Base-by-base conservation (phyloP, 2,888 invertebrate genomes). In the Pteria penguin region DNA sequence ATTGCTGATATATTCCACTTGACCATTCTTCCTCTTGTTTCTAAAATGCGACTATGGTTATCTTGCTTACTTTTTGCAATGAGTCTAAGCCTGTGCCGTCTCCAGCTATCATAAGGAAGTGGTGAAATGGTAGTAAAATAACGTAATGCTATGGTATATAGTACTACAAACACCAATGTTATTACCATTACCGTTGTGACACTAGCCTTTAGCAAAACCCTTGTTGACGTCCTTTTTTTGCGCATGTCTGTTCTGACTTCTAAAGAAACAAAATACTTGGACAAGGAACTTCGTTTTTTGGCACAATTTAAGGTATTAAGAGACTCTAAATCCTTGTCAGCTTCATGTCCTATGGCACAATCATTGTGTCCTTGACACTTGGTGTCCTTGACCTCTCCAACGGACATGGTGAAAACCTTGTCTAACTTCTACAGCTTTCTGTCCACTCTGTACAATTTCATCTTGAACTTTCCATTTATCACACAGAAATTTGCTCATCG, bases 141-240 rank as follows among this genome's bases (percentile, higher is more conserved):
- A 4, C 79, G 79, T 22, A 88, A 77, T 2, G 86, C 74, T 8
- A 88, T 76, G 14, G 87, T 86, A 76, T 88, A 88, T 4, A 82
- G 78, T 24, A 86, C 66, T 26, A 88, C 81, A 72, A 88, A 88
- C 1, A 81, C 78, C 2, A 87, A 55, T 2, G 86, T 79, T 18
- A 88, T 65, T 31, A 84, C 65, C 27, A 88, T 65, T 4, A 87
- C 84, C 36, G 87, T 82, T 52, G 87, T 86, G 62, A 88, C 83
- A 75, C 87, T 87, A 32, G 86, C 82, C 75, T 84, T 86, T 24
- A 88, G 79, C 54, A 88, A 71, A 65, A 86, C 86, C 62, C 82
- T 80, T 8, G 80, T 76, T 14, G 86, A 78, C 4, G 82, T 74
- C 5, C 85, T 71, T 11, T 80, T 79, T 8, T 75, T 75, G 57